A percentile compares a stretch with the other conserved stretches of the same genome.
These are phyloP conservation scores for Euura lappo DNA, from an alignment of 1,140 invertebrate species.

Conservation along the genomic window DNA sequence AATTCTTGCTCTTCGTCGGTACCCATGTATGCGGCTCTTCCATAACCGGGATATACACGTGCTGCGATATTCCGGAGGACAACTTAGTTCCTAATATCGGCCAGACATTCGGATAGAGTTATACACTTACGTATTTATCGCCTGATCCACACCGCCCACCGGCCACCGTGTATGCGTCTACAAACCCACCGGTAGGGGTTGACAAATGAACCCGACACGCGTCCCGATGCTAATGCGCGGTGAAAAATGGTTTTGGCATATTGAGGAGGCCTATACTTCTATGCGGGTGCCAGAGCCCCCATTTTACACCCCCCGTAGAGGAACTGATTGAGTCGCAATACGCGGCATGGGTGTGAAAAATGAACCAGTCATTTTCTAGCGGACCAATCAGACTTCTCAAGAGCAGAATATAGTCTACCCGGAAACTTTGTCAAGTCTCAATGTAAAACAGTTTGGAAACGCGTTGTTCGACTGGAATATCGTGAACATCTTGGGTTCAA, in stretches of 20 bases:
- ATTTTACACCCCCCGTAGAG: background rate
- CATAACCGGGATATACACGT: too few relatives aligned
- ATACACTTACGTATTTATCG: too few relatives aligned
- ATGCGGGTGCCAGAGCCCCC: background rate
- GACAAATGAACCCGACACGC: slow-evolving; percentile 14
- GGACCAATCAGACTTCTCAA: background rate
- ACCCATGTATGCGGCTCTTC: background rate
- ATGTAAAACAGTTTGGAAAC: background rate
- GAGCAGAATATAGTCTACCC: too few relatives aligned
- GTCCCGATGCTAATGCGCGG: slow-evolving; percentile 10
- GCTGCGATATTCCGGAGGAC: too few relatives aligned
- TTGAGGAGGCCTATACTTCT: background rate
- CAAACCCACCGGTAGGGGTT: background rate
- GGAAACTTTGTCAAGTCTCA: too few relatives aligned
- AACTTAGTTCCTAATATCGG: too few relatives aligned
- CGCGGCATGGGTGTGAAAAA: background rate
- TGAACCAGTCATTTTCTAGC: background rate
- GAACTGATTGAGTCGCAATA: slow-evolving; percentile 10
- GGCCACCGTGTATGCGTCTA: background rate
- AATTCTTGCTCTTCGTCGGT: background rate
- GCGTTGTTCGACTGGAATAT: too few relatives aligned
- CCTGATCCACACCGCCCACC: too few relatives aligned
- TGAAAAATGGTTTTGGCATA: slow-evolving; percentile 14
- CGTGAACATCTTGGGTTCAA: background rate
- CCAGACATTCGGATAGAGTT: too few relatives aligned